Base-by-base conservation (phyloP, 2,113 vertebrate species). In the Leucopsar rothschildi region DNA sequence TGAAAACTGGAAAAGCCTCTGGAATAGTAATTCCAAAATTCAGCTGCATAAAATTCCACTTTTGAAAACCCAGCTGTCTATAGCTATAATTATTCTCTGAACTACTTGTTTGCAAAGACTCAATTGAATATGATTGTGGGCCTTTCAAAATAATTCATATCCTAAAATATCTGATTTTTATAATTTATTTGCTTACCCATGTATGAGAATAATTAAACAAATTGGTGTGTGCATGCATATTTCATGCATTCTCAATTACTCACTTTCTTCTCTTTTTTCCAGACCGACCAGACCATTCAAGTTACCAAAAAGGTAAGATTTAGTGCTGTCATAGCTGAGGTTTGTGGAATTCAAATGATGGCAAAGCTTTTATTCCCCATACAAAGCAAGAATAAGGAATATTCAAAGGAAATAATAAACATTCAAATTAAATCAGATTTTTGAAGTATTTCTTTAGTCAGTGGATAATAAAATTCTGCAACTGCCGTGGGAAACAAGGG, bases 221-320 rank as follows among this genome's bases (percentile, higher is more conserved):
- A 91, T 77, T 40, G 53, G 6, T 56, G 31, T 2, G 1, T 88
- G 29, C 9, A 12, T 61, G 12, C 82, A 6, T 72, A 52, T 88
- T 87, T 80, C 16, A 52, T 77, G 29, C 56, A 47, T 70, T 90
- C 93, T 95, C 35, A 93, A 28, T 92, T 95, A 69, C 95, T 98
- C 93, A 75, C 81, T 96, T 97, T 92, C 63, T 97, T 82, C 80
- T 96, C 93, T 94, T 95, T 89, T 89, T 98, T 98, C 68, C 97
- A 99, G 99, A 96, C 98, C 98, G 77, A 89, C 97, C 66, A 98
- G 98, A 98, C 98, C 99, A 39, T 98, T 99, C 97, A 98, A 98
- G 90, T 98, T 99, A 96, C 99, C 99, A 81, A 99, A 98, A 99
- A 99, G 99, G 99, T 99, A 99, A 98, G 97, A 69, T 88, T 24